phyloP scores from a whole-genome alignment of 2,797 vertebrate genomes.

The Melanotaenia maccullochi region DNA sequence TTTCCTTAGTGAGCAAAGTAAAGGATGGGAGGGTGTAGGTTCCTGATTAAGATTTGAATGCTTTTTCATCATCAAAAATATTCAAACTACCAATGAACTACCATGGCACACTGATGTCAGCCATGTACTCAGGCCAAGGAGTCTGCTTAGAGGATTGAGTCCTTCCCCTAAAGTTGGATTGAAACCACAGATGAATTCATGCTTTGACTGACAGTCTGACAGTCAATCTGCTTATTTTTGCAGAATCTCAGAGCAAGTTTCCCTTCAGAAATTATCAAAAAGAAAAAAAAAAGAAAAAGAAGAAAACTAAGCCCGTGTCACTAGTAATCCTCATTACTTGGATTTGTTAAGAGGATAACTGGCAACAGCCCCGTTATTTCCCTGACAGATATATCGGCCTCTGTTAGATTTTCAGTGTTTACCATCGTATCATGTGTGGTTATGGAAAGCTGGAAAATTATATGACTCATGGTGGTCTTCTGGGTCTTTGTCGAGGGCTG shows the following conservation, averaged over 20 bases:
- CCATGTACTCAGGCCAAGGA: too few species aligned
- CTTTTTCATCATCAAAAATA: too few species aligned
- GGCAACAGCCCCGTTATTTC: conserved; percentile 7
- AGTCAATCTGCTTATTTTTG: not conserved
- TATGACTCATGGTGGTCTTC: not conserved
- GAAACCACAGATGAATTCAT: too few species aligned
- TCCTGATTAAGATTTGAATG: too few species aligned
- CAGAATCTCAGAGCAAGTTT: conserved; percentile 15
- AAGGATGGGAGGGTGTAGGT: too few species aligned
- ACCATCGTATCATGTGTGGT: not conserved
- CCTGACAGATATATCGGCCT: conserved; percentile 7
- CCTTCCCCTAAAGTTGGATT: too few species aligned
- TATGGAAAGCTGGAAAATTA: not conserved
- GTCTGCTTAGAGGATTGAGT: too few species aligned
- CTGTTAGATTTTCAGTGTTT: not conserved
- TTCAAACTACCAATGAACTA: too few species aligned
- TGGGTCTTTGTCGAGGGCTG: not conserved
- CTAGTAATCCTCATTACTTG: conserved; percentile 20
- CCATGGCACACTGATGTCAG: too few species aligned
- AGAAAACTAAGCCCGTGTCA: not conserved
- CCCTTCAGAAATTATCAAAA: conserved; percentile 6
- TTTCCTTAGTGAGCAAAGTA: too few species aligned
- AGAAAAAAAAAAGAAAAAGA: too few species aligned
- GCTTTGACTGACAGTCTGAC: too few species aligned
- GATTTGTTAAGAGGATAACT: conserved; percentile 5